Base-by-base conservation (phyloP, 2,113 vertebrate genomes). In the Oreotrochilus melanogaster region DNA sequence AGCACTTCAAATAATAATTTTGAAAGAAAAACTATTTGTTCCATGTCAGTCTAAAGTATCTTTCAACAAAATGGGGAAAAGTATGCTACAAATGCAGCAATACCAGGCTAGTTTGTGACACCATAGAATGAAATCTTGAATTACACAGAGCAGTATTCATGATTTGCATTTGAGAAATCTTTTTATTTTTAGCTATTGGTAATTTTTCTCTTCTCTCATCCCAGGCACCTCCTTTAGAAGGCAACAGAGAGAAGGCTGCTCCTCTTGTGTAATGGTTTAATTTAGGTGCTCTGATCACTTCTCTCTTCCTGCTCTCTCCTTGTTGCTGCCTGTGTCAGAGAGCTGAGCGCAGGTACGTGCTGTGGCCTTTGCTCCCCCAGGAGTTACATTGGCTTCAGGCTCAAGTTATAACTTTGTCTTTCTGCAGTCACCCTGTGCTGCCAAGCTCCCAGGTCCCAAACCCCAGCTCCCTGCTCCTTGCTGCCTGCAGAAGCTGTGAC, bases 111-210 rank as follows among this genome's bases (percentile, higher is more conserved):
- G 15, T 25, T 61, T 57, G 2, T 10, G 17, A 7, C 66, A 22
- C 23, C 9, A 1, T 1, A 9, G 13, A 21, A 31, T 60, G 16
- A 33, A 21, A 65, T 18, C 43, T 24, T 19, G 64, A 8, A 7
- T 11, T 25, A 5, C 2, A 1, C 47, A 37, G 22, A 42, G n/a
- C 19, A 7, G 31, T 7, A 27, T 8, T 30, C 7, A 12, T 0
- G 0, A 27, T 28, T 62, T n/a, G 5, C 50, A 21, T 31, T 18
- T 18, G 48, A 28, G 19, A 39, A 14, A 12, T 11, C 27, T 31
- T 39, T 25, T 48, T 13, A 22, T 17, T 43, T 50, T 33, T 18
- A 82, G 47, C 54, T 33, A 7, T 33, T 50, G 31, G 33, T 76
- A 10, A 48, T 37, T 16, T 27, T 82, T 22, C 23, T 39, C 65